phyloP scores from a whole-genome alignment of 2,888 invertebrate species.

The Mamestra brassicae region DNA sequence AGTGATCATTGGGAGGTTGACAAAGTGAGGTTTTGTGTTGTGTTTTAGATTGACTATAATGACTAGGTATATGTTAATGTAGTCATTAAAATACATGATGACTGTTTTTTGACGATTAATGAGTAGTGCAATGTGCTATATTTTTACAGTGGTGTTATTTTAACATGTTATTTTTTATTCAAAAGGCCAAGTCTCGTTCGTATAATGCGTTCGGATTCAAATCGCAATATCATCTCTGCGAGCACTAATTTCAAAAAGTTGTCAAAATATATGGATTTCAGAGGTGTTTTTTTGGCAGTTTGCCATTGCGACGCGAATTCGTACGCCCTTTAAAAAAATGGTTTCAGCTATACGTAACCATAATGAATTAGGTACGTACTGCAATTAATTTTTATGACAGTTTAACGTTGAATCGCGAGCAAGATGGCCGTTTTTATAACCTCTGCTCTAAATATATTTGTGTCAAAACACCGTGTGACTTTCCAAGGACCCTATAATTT shows the following conservation, averaged over 20 bases:
- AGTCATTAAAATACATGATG: no score
- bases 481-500: not conserved
- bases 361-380: not conserved
- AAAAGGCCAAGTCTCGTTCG: no score
- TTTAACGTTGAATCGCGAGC: not conserved
- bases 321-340: not conserved
- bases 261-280: no score
- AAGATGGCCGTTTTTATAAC: not conserved
- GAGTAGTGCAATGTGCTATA: no score
- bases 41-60: not conserved
- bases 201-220: no score
- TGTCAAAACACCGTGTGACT: not conserved
- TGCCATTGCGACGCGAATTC: not conserved
- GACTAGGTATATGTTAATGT: no score
- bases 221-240: no score
- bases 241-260: no score
- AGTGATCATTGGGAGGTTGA: conserved; percentile 6
- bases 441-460: not conserved
- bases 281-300: not conserved
- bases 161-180: no score
- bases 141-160: no score
- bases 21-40: conserved; percentile 4
- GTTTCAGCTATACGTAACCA: not conserved
- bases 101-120: no score
- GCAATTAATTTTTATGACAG: not conserved